phyloP scores from a whole-genome alignment of 2,888 invertebrate genomes.

The Oxystoma pomonae region DNA sequence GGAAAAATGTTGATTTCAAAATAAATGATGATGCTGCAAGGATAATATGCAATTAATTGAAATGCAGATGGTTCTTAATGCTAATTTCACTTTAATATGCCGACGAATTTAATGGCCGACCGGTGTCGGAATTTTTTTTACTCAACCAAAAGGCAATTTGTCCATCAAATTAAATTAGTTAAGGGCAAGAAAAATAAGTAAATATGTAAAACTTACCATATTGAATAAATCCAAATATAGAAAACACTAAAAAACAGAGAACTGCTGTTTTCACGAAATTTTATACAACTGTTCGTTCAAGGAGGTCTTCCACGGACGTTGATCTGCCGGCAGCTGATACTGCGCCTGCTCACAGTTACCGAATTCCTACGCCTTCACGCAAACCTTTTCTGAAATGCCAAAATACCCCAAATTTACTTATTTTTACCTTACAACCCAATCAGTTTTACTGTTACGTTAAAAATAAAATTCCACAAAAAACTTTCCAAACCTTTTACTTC shows the following conservation, averaged over 20 bases:
- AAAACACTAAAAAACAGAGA: slow-evolving; percentile 39
- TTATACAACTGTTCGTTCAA: slow-evolving; percentile 39
- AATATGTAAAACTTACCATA: slow-evolving; percentile 40
- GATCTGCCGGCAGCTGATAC: slow-evolving; percentile 42
- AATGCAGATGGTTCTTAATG: no score
- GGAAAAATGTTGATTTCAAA: no score
- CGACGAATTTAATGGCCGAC: slow-evolving; percentile 31
- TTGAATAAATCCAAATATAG: slow-evolving; percentile 39
- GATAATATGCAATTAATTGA: no score
- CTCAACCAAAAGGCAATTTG: neutral
- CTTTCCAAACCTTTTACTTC: neutral
- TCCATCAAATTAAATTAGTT: neutral
- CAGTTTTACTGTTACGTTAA: neutral
- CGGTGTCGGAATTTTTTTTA: slow-evolving; percentile 17
- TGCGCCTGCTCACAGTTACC: slow-evolving; percentile 38
- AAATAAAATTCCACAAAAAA: neutral
- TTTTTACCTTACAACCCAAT: neutral
- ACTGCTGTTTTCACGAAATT: slow-evolving; percentile 42
- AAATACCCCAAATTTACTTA: neutral
- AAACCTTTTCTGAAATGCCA: neutral
- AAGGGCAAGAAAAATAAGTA: neutral
- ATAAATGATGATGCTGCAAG: no score
- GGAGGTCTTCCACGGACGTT: slow-evolving; percentile 47
- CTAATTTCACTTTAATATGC: no score
- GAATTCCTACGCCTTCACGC: neutral